A percentile compares a stretch with the other conserved stretches of the same genome.
Conservation (phyloP, 2,797 vertebrate genomes). For the Hyperoplus lanceolatus region DNA sequence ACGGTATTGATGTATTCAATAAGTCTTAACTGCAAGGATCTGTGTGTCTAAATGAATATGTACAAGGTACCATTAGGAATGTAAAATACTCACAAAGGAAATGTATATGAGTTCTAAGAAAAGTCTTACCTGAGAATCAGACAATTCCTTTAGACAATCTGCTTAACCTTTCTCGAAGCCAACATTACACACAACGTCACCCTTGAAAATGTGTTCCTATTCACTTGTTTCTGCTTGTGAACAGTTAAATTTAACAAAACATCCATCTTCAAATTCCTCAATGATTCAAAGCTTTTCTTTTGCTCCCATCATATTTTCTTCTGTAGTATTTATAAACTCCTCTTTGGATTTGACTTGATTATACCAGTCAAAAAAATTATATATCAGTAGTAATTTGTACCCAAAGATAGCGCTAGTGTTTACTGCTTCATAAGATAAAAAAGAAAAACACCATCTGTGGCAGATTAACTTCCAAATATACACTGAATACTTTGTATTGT, state of each 20-base stretch:
- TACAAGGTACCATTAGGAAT: too few relatives aligned
- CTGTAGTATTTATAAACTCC: neutral
- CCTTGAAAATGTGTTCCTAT: neutral
- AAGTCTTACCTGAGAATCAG: neutral
- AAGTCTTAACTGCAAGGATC: conserved; percentile 20
- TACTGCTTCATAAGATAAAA: conserved; percentile 16
- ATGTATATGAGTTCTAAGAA: too few relatives aligned
- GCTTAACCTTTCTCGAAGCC: neutral
- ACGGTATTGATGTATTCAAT: conserved; percentile 9
- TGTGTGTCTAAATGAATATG: conserved; percentile 2
- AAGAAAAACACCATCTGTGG: neutral
- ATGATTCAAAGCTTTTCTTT: neutral
- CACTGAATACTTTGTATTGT: conserved; percentile 26
- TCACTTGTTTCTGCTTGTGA: neutral
- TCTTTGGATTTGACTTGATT: neutral
- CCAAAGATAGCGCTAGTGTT: conserved; percentile 15
- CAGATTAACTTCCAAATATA: conserved; percentile 29
- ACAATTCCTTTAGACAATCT: neutral
- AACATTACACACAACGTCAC: neutral
- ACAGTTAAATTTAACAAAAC: neutral
- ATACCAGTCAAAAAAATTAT: neutral
- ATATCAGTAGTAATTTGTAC: neutral
- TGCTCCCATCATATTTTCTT: neutral
- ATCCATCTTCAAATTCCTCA: neutral
- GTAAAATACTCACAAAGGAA: too few relatives aligned